Base-by-base conservation (phyloP, 1,140 invertebrate genomes). In the Stenopsyche tienmushanensis region DNA sequence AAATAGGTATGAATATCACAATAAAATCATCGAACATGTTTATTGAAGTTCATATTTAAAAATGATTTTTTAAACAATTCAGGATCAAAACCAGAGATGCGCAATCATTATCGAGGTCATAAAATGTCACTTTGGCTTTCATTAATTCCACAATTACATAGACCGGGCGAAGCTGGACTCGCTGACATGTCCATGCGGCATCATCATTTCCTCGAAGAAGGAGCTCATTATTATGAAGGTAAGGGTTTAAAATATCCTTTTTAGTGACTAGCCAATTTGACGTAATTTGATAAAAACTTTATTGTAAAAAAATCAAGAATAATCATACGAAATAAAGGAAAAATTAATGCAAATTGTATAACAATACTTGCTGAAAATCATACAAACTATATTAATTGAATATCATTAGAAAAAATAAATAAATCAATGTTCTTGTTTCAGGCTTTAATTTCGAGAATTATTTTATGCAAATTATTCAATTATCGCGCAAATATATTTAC, bases 91-190 rank as follows among this genome's bases (percentile, higher is more conserved):
- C 83, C 88, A 3, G 86, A 88, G 72, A 85, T 91, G 67, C 85
- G 86, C 65, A 90, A 89, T 72, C 93, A 94, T 75, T 96, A 95
- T 76, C 83, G 93, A 1, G 91, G 91, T 39, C 91, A 94, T 75
- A 93, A 95, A 76, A 87, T 95, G 81, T 93, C 92, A n/a, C 85
- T 96, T 62, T 97, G 94, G 94, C 77, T 94, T 62, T 92, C 93
- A 72, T 83, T 96, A 24, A 89, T 96, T 65, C 94, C 94, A 1
- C 92, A 94, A 73, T 78, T 92, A n/a, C 89, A 92, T 73, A 80
- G 87, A 24, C 88, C 90, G 1, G 88, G 88, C 23, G 83, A 83
- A 66, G 78, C 76, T 24, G 69, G 66, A 7, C 75, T 83, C 10
- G 86, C 88, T 68, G 89, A 91, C 73, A 83, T 90, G 65, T 88